These are phyloP conservation scores for Uromys caudimaculatus DNA, from an alignment of 2,797 vertebrate genomes.

Conservation along the genomic window DNA sequence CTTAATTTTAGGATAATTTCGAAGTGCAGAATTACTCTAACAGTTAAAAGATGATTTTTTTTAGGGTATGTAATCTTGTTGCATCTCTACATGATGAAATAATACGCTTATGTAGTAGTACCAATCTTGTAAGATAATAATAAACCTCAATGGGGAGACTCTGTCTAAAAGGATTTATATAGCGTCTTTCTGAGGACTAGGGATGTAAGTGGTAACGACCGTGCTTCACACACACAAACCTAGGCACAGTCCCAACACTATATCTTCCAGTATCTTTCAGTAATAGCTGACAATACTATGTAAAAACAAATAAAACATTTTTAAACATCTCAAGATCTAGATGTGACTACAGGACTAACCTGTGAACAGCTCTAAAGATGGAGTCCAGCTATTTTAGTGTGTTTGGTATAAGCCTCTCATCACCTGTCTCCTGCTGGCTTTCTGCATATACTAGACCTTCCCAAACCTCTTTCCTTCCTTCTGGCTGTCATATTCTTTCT, in stretches of 20 bases:
- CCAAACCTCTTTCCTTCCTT: not conserved
- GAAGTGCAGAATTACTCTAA: conserved; percentile 39
- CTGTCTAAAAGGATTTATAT: not conserved
- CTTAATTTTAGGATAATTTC: conserved; percentile 58
- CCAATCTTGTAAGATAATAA: not conserved
- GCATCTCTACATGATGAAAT: conserved; percentile 19
- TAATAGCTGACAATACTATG: not conserved
- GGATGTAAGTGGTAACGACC: not conserved
- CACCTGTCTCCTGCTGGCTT: not conserved
- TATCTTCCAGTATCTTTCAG: not conserved
- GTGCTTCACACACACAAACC: not conserved
- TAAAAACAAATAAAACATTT: not conserved
- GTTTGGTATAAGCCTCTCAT: not conserved
- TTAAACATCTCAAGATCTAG: not conserved
- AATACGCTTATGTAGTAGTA: not conserved
- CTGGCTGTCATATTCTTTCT: not conserved
- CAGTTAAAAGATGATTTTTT: conserved; percentile 36
- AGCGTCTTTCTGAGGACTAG: not conserved
- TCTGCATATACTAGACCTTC: not conserved
- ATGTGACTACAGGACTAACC: not conserved
- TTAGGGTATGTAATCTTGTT: conserved; percentile 33
- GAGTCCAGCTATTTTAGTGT: not conserved
- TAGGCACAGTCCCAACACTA: not conserved
- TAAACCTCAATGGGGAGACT: not conserved
- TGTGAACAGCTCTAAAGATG: not conserved